Percentiles rank a stretch among this genome's conserved stretches.
These are phyloP conservation scores for Mesorhabditis belari DNA, from an alignment of 2,888 invertebrate species.

Conservation along the genomic window DNA sequence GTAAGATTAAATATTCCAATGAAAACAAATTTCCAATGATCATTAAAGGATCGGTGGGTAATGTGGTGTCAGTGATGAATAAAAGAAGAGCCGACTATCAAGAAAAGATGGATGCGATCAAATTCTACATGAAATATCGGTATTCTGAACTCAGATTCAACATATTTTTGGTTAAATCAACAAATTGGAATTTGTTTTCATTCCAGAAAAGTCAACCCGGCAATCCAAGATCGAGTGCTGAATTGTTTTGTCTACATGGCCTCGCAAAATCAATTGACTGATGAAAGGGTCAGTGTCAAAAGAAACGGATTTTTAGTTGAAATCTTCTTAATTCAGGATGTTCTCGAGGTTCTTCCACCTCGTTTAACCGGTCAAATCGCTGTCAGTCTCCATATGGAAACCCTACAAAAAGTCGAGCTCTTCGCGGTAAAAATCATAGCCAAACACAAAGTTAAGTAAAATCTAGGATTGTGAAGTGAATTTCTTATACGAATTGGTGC, in stretches of 20 bases:
- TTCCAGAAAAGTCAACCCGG: conserved; percentile 33
- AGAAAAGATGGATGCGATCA: conserved; percentile 45
- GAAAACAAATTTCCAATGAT: neutral
- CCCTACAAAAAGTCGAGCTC: conserved; percentile 26
- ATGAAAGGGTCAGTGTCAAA: conserved; percentile 19
- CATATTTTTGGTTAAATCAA: neutral
- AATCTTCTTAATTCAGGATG: conserved; percentile 16
- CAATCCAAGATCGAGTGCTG: conserved; percentile 42
- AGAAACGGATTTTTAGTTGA: neutral
- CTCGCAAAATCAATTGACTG: conserved; percentile 25
- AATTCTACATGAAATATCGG: conserved; percentile 48
- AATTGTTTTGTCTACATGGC: conserved; percentile 41
- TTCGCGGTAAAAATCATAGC: conserved; percentile 11
- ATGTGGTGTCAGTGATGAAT: conserved; percentile 47
- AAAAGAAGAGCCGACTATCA: conserved; percentile 34
- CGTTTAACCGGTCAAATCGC: conserved; percentile 42
- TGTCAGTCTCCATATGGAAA: conserved; percentile 42
- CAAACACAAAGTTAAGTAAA: neutral
- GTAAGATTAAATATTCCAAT: conserved; percentile 18
- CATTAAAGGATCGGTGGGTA: conserved; percentile 23
- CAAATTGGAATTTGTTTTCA: too few relatives aligned
- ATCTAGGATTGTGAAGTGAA: conserved; percentile 33
- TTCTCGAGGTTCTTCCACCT: conserved; percentile 37
- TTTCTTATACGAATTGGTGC: conserved; percentile 42
- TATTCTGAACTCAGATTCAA: neutral